Evolutionary conservation across 1,140 invertebrate genomes (phyloP).

Genomic region (Macrostomum lignano): DNA sequence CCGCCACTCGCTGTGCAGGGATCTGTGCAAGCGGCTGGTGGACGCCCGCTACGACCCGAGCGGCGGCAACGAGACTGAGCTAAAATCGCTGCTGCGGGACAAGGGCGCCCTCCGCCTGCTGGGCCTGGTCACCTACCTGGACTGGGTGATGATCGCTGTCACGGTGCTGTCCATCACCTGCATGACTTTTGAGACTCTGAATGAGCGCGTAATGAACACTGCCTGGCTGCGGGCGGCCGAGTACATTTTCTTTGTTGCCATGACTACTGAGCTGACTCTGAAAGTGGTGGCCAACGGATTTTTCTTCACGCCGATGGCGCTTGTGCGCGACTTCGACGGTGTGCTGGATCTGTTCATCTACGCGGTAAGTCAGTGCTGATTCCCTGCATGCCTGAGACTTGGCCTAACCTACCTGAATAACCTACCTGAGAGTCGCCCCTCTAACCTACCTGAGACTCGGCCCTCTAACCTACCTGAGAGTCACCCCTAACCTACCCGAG

Average conservation of each 20-base stretch:
- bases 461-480: too few species aligned
- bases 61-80: neutral
- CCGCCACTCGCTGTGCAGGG: too few species aligned
- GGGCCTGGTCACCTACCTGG: slow-evolving; percentile 82
- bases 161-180: slow-evolving; percentile 84
- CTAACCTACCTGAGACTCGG: too few species aligned
- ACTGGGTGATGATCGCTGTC: slow-evolving; percentile 96
- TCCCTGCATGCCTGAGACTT: too few species aligned
- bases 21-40: slow-evolving; percentile 57
- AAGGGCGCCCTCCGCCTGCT: too few species aligned
- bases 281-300: slow-evolving; percentile 90
- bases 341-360: slow-evolving; percentile 90
- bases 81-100: too few species aligned
- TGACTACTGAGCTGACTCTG: slow-evolving; percentile 74
- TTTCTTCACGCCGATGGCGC: slow-evolving; percentile 92
- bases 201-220: slow-evolving; percentile 37
- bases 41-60: slow-evolving; percentile 6
- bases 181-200: slow-evolving; percentile 93
- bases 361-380: slow-evolving; percentile 54
- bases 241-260: slow-evolving; percentile 84
- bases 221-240: slow-evolving; percentile 54
- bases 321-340: slow-evolving; percentile 82
- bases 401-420: too few species aligned
- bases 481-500: too few species aligned
- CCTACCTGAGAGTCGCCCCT: too few species aligned